Evolutionary conservation across 2,888 invertebrate genomes (phyloP).

Genomic region (Pyralis farinalis): DNA sequence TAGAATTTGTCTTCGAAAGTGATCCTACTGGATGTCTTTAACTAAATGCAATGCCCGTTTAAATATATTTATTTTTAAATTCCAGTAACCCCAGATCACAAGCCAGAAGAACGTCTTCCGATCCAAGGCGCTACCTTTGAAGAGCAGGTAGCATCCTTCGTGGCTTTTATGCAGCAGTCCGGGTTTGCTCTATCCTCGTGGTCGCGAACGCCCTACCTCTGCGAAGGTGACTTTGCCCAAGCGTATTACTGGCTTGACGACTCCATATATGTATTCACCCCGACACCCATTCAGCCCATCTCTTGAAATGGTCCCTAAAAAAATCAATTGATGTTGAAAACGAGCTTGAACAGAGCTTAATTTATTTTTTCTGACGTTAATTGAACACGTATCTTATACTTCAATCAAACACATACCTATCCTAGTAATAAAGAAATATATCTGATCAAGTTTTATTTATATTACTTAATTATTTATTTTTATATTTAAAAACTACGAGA

Average conservation of each 20-base stretch:
- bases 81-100: conserved; percentile 84
- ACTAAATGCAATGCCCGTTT: too few species aligned
- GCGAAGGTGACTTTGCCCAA: conserved; percentile 96
- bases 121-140: conserved; percentile 86
- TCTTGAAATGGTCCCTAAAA: neutral
- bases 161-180: conserved; percentile 80
- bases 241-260: conserved; percentile 96
- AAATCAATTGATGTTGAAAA: too few species aligned
- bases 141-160: conserved; percentile 89
- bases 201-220: conserved; percentile 96
- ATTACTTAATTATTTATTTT: too few species aligned
- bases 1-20: too few species aligned
- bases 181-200: conserved; percentile 91
- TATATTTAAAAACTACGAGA: too few species aligned
- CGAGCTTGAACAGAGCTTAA: too few species aligned
- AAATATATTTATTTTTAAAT: conserved; percentile 9
- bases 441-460: too few species aligned
- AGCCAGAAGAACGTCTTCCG: conserved; percentile 85
- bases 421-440: too few species aligned
- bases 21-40: too few species aligned
- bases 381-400: too few species aligned
- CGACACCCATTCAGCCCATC: conserved; percentile 15
- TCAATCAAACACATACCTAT: too few species aligned
- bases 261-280: conserved; percentile 90
- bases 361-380: too few species aligned